Evolutionary conservation across 1,140 invertebrate genomes (phyloP).

Genomic region (Magallana ariakensis): DNA sequence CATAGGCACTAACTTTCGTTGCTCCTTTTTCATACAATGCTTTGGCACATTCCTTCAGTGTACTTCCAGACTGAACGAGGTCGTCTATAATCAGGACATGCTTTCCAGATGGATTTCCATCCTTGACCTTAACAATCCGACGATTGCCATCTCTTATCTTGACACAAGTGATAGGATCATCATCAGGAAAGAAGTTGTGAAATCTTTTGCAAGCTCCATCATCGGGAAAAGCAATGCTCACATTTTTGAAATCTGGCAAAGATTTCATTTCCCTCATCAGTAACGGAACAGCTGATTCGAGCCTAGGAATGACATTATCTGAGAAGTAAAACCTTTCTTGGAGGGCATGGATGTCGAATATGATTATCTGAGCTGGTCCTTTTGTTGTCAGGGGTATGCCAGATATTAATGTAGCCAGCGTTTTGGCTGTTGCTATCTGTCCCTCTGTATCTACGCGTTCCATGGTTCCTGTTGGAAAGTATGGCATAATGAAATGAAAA

Average conservation of each 20-base stretch:
- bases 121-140: constrained; percentile 77
- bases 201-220: constrained; percentile 79
- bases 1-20: constrained; percentile 75
- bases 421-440: constrained; percentile 80
- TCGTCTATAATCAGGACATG: constrained; percentile 80
- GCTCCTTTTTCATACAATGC: constrained; percentile 75
- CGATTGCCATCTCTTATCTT: constrained; percentile 77
- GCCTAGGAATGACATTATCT: constrained; percentile 66
- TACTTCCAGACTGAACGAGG: constrained; percentile 79
- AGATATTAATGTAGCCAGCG: constrained; percentile 77
- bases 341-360: constrained; percentile 80
- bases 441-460: constrained; percentile 79
- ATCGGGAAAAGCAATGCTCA: constrained; percentile 78
- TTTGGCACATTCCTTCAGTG: constrained; percentile 78
- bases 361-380: constrained; percentile 79
- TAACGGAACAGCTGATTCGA: constrained; percentile 77
- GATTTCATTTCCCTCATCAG: constrained; percentile 67
- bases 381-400: constrained; percentile 76
- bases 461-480: constrained; percentile 81
- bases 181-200: constrained; percentile 71
- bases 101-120: constrained; percentile 75
- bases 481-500: constrained; percentile 79
- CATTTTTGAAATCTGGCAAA: constrained; percentile 63
- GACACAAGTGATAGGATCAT: constrained; percentile 75
- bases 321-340: constrained; percentile 80